Percentiles rank a stretch among this genome's conserved stretches.
These are phyloP conservation scores for Dasypogon diadema DNA, from an alignment of 2,888 invertebrate genomes.

Conservation along the genomic window DNA sequence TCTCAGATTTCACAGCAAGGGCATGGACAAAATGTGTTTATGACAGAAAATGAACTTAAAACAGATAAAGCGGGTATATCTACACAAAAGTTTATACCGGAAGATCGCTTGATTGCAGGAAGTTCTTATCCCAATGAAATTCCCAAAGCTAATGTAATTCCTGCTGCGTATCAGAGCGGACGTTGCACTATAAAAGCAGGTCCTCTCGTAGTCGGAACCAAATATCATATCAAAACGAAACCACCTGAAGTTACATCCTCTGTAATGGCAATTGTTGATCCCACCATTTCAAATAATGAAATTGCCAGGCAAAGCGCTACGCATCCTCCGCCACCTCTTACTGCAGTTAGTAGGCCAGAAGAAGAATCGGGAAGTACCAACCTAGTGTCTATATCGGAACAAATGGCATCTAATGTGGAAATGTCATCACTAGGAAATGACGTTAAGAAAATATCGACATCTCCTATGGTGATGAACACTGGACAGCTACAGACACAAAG, in stretches of 20 bases:
- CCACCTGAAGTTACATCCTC: not conserved
- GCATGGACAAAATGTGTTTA: slow-evolving; percentile 11
- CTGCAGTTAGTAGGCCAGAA: not conserved
- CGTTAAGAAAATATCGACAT: not conserved
- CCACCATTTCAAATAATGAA: not conserved
- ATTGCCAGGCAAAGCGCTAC: not conserved
- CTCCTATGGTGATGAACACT: not conserved
- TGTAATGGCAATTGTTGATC: not conserved
- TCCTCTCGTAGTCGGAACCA: not conserved
- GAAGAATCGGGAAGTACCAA: not conserved
- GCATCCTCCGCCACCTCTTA: not conserved
- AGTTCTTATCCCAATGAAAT: slow-evolving; percentile 2
- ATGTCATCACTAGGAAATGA: not conserved
- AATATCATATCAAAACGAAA: slow-evolving; percentile 31
- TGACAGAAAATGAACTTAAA: slow-evolving; percentile 31
- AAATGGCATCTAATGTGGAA: not conserved
- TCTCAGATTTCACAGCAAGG: slow-evolving; percentile 52
- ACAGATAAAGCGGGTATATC: slow-evolving; percentile 29
- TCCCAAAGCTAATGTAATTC: not conserved
- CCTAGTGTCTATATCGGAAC: not conserved
- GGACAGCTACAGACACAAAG: slow-evolving; percentile 8
- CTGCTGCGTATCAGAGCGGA: not conserved
- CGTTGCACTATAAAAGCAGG: slow-evolving; percentile 26
- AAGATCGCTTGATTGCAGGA: slow-evolving; percentile 55
- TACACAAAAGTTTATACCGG: slow-evolving; percentile 59